phyloP scores from a whole-genome alignment of 1,140 invertebrate genomes.

The Venturia canescens region DNA sequence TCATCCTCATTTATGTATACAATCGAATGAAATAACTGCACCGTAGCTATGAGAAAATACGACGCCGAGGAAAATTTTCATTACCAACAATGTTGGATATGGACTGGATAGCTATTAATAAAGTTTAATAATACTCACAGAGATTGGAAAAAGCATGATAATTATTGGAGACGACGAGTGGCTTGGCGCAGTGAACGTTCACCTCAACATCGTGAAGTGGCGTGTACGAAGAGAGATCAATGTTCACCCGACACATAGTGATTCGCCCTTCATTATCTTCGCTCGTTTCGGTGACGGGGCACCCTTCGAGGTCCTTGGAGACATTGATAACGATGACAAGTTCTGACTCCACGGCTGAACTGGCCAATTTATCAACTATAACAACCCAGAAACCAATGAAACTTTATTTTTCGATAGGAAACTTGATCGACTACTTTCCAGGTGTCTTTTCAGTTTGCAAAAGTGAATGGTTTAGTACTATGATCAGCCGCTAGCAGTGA shows the following conservation, averaged over 20 bases:
- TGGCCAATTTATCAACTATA: constrained; percentile 52
- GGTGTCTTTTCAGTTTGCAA: no score
- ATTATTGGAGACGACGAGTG: constrained; percentile 75
- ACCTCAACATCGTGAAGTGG: constrained; percentile 78
- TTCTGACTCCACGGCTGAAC: constrained; percentile 70
- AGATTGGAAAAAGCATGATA: constrained; percentile 76
- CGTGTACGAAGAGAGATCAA: constrained; percentile 76
- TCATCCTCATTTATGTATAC: no score
- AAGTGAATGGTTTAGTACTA: no score
- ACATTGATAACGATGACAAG: constrained; percentile 72
- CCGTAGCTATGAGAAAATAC: no score
- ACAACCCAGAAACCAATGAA: not conserved
- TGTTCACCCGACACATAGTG: constrained; percentile 73
- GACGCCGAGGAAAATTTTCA: no score
- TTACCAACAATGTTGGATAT: no score
- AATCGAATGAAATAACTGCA: no score
- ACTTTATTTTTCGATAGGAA: not conserved
- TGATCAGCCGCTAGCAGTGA: no score
- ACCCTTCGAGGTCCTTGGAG: constrained; percentile 69
- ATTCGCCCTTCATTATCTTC: constrained; percentile 52
- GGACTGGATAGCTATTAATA: no score
- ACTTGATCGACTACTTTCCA: no score
- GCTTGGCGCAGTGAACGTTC: constrained; percentile 75
- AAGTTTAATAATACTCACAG: constrained; percentile 66
- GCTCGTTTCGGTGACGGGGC: constrained; percentile 46